These are phyloP conservation scores for Bicyclus anynana DNA, from an alignment of 1,140 invertebrate genomes.

Conservation along the genomic window DNA sequence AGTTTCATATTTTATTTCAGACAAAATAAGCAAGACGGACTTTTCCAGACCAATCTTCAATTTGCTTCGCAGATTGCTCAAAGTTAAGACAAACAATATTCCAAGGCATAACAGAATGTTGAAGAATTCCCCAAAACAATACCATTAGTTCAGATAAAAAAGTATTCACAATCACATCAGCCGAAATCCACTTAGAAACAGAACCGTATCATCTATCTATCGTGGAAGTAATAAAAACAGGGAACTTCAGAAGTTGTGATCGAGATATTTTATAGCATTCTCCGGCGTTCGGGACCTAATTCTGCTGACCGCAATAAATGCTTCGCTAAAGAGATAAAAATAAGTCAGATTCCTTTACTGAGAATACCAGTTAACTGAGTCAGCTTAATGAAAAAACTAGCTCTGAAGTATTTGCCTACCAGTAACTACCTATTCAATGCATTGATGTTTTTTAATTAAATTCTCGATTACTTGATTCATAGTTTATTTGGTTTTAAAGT, in stretches of 20 bases:
- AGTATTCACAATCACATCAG: neutral
- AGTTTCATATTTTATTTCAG: too few species aligned
- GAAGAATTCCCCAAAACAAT: neutral
- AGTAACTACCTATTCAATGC: neutral
- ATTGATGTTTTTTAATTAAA: neutral
- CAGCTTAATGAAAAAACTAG: constrained; percentile 56
- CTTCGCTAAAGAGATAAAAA: constrained; percentile 59
- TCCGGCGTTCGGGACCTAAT: constrained; percentile 52
- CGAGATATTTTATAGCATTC: constrained; percentile 45
- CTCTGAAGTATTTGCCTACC: constrained; percentile 7
- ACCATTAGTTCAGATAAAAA: neutral
- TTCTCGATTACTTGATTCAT: neutral
- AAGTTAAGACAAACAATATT: too few species aligned
- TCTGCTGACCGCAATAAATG: constrained; percentile 63
- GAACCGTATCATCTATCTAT: constrained; percentile 2
- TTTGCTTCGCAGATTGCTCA: too few species aligned
- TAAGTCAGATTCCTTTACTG: constrained; percentile 50
- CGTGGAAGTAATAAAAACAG: constrained; percentile 33
- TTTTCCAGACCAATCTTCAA: too few species aligned
- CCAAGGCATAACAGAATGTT: neutral
- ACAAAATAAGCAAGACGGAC: too few species aligned
- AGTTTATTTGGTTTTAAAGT: neutral
- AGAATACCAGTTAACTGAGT: constrained; percentile 27
- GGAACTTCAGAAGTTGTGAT: constrained; percentile 28
- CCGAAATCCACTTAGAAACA: constrained; percentile 2